Base-by-base conservation (phyloP, 2,888 invertebrate species). In the Scrobipalpa costella region DNA sequence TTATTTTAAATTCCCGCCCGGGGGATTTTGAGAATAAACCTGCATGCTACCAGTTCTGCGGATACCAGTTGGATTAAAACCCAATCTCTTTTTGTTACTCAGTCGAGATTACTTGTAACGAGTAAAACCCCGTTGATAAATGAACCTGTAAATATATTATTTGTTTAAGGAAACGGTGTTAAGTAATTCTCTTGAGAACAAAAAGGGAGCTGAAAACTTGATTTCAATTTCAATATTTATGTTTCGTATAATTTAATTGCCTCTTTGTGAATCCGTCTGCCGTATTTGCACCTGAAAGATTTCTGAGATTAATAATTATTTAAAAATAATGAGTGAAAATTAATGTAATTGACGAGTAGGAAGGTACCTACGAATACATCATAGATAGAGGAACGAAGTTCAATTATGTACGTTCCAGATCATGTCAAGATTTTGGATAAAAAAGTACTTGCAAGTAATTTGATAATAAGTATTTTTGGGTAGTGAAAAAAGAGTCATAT, bases 61-160 rank as follows among this genome's bases (percentile, higher is more conserved):
- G 79, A 83, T 80, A 82, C 74, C 71, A 73, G 72, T 72, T 76
- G 82, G 81, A 84, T 84, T 84, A 83, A 80, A 80, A 76, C 75
- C 74, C 77, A 81, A 84, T 82, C 81, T 83, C 79, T 81, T 84
- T 82, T 82, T 81, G 83, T 81, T 80, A 76, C 76, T 78, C 80
- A 78, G 76, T 81, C 80, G 75, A 80, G 78, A 81, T 81, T 78
- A 77, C 78, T 72, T 76, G 72, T 76, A 69, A 74, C 73, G 68
- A 74, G 74, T 73, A 74, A 72, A 68, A 71, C 38, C 52, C 21
- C 44, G 62, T 64, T 57, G 67, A 67, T 75, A 73, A 74, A 73
- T 75, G 71, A 65, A 68, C 68, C 72, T 68, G 66, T 66, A 69
- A 69, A 75, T 76, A 72, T 73, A 70, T 74, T 57, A 67, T 74